phyloP scores from a whole-genome alignment of 2,888 invertebrate genomes.

The Parelbella ahira region DNA sequence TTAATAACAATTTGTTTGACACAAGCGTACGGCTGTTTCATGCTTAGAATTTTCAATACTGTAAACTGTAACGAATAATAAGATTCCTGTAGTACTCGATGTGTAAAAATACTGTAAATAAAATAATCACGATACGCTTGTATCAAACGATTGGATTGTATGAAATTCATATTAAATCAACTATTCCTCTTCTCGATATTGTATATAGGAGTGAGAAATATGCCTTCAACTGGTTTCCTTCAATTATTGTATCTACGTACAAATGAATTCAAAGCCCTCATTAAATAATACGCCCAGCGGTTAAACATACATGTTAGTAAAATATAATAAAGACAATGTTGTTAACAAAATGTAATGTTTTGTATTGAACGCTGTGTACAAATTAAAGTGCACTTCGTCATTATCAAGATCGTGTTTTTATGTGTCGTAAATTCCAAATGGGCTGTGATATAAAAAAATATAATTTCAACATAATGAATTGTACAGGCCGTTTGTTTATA shows the following conservation, averaged over 20 bases:
- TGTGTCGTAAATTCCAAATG: constrained; percentile 87
- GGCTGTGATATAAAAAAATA: constrained; percentile 86
- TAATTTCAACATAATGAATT: constrained; percentile 83
- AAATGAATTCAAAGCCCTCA: constrained; percentile 20
- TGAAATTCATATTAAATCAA: too few relatives aligned
- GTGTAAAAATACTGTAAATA: too few relatives aligned
- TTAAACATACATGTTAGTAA: constrained; percentile 60
- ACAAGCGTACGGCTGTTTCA: constrained; percentile 6
- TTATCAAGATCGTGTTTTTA: constrained; percentile 72
- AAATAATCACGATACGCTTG: constrained; percentile 11
- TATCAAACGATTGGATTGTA: constrained; percentile 5
- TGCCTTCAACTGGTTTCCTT: constrained; percentile 10
- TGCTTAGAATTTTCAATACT: constrained; percentile 7
- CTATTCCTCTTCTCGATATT: constrained; percentile 3
- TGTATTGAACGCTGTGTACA: constrained; percentile 78
- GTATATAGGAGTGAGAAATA: constrained; percentile 16
- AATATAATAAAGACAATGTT: constrained; percentile 48
- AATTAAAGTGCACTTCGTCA: constrained; percentile 78
- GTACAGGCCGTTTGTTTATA: constrained; percentile 85
- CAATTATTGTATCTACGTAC: constrained; percentile 11
- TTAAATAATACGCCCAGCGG: constrained; percentile 50
- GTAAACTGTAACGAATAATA: too few relatives aligned
- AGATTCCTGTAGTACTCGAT: too few relatives aligned
- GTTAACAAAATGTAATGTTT: constrained; percentile 67
- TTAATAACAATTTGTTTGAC: constrained; percentile 4